Evolutionary conservation across 2,888 invertebrate genomes (phyloP).

Genomic region (Onthophagus sagittarius): DNA sequence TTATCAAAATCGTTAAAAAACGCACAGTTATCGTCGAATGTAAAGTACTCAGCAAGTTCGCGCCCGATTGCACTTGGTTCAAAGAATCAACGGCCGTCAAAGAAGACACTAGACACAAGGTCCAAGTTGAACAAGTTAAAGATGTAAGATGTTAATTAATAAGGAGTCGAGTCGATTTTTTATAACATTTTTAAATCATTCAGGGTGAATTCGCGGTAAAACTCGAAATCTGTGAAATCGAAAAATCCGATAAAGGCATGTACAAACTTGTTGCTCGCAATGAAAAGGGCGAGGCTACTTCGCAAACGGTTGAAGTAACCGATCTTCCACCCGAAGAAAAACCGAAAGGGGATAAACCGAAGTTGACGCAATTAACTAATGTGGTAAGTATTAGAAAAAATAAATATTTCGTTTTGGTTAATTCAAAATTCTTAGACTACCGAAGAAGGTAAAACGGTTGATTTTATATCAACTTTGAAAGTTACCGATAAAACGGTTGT

Average conservation of each 20-base stretch:
- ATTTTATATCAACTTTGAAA: constrained; percentile 71
- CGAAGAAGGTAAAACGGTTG: constrained; percentile 71
- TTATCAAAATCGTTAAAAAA: constrained; percentile 88
- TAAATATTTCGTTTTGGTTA: background rate
- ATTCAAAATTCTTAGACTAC: constrained; percentile 55
- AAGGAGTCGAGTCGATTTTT: background rate
- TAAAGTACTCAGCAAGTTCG: constrained; percentile 88
- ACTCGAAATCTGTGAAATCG: constrained; percentile 82
- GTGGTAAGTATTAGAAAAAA: constrained; percentile 55
- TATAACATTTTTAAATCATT: background rate
- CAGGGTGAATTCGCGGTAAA: constrained; percentile 87
- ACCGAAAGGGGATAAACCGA: constrained; percentile 75
- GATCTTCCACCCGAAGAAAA: constrained; percentile 76
- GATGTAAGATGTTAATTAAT: constrained; percentile 54
- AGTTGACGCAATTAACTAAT: constrained; percentile 72
- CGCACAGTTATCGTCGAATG: constrained; percentile 92
- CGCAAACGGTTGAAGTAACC: constrained; percentile 81
- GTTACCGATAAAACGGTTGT: constrained; percentile 74
- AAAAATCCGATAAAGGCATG: constrained; percentile 77
- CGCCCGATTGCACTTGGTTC: constrained; percentile 91
- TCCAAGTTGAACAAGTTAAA: constrained; percentile 74
- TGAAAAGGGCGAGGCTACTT: constrained; percentile 88
- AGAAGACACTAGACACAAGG: constrained; percentile 72
- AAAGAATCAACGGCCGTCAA: constrained; percentile 77
- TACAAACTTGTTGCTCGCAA: constrained; percentile 90